These are phyloP conservation scores for Phalloptychus januarius DNA, from an alignment of 2,797 vertebrate genomes.

Conservation along the genomic window DNA sequence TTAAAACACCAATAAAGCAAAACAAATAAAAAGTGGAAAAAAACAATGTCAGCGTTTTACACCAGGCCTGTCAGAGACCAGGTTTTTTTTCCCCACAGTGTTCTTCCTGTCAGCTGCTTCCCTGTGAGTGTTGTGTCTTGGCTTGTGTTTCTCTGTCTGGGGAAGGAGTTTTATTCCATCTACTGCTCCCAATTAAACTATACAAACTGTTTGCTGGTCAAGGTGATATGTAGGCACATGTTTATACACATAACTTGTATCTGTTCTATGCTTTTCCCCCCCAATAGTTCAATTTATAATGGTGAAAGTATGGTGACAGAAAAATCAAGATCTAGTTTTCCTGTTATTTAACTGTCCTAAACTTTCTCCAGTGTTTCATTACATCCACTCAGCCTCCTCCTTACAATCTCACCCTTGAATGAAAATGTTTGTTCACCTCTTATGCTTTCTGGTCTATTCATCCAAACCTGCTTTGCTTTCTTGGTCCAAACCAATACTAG, in stretches of 20 bases:
- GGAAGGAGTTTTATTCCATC: not conserved
- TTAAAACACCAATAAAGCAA: constrained; percentile 6
- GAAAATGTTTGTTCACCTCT: not conserved
- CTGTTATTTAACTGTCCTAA: not conserved
- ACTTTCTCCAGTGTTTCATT: not conserved
- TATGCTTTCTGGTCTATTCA: not conserved
- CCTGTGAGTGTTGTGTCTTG: not conserved
- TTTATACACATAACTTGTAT: not conserved
- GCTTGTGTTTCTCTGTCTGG: not conserved
- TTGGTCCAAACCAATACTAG: not conserved
- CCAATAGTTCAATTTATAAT: not conserved
- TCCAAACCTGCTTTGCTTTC: not conserved
- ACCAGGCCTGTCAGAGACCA: not conserved
- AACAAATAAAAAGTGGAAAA: constrained; percentile 21
- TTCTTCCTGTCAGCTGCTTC: not conserved
- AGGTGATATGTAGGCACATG: not conserved
- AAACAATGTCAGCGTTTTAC: constrained; percentile 39
- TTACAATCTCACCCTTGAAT: not conserved
- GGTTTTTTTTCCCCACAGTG: not conserved
- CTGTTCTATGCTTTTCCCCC: not conserved
- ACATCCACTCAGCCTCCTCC: not conserved
- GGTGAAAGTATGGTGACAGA: not conserved
- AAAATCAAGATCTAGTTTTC: not conserved
- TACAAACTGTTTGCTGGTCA: not conserved
- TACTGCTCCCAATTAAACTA: not conserved